Base-by-base conservation (phyloP, 1,140 invertebrate genomes). In the Zaprionus inermis region DNA sequence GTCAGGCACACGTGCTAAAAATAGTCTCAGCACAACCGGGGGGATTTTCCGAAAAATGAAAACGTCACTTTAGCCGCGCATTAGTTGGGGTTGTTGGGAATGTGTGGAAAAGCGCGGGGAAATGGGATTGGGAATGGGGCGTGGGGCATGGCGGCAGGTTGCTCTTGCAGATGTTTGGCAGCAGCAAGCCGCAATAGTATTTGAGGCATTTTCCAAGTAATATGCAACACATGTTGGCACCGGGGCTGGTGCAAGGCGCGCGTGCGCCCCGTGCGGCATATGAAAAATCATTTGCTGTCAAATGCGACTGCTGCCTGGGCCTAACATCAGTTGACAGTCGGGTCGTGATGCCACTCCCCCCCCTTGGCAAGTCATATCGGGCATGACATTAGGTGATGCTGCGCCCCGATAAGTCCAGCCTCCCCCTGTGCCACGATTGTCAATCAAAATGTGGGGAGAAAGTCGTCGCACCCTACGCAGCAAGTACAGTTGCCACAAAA, bases 31-130 rank as follows among this genome's bases (percentile, higher is more conserved):
- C 36, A 57, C 46, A 44, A 69, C 3, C 58, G 59, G 64, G 71
- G 71, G 75, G 75, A 77, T 77, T 77, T 77, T 77, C 75, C 75
- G 75, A 77, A 73, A 77, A 77, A 77, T 77, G 52, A 74, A 77
- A 73, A 74, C 70, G 71, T 77, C 74, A 77, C 75, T 73, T 77
- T 69, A 58, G 51, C 64, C 16, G 38, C 55, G 71, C 75, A 69
- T 73, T 72, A 72, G 74, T 73, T 72, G 57, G 57, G 54, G 32
- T 32, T 24, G 11, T 28, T 20, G 36, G 16, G n/a, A 38, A 12
- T 10, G 14, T 6, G 11, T 38, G 44, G 44, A 10, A 46, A 46
- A 20, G 44, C 3, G 24, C 24, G 49, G 28, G 36, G 18, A 14
- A 38, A 14, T 38, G 14, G 36, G 36, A n/a, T 10, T 38, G 44